These are phyloP conservation scores for Chauna torquata DNA, from an alignment of 2,113 vertebrate genomes.

Conservation along the genomic window DNA sequence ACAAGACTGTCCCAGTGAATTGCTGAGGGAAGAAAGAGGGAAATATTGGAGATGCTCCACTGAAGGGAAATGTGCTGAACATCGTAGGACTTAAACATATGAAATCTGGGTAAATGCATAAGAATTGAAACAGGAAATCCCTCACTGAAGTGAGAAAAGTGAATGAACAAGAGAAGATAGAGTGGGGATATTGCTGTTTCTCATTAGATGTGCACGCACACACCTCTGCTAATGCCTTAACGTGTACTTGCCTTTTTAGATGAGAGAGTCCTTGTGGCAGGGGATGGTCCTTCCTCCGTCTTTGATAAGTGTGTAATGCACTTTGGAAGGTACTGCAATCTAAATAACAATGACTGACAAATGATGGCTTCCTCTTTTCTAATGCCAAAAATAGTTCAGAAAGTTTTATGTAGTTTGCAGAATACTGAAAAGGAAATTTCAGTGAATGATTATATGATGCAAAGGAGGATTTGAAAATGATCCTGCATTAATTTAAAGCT, in stretches of 20 bases:
- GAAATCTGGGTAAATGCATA: not conserved
- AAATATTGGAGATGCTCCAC: not conserved
- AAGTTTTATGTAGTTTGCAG: not conserved
- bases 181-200: not conserved
- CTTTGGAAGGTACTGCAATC: not conserved
- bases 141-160: not conserved
- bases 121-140: not conserved
- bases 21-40: not conserved
- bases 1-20: not conserved
- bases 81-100: not conserved
- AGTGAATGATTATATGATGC: not conserved
- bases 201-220: not conserved
- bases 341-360: not conserved
- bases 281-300: not conserved
- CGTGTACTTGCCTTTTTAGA: not conserved
- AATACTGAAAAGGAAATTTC: not conserved
- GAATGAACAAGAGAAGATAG: not conserved
- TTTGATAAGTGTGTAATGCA: not conserved
- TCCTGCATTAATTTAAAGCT: not conserved
- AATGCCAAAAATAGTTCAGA: not conserved
- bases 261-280: not conserved
- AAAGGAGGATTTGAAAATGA: not conserved
- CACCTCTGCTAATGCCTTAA: not conserved
- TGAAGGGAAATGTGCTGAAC: not conserved
- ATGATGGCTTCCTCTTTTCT: not conserved